phyloP scores from a whole-genome alignment of 2,888 invertebrate species.

The Leptura quadrifasciata region DNA sequence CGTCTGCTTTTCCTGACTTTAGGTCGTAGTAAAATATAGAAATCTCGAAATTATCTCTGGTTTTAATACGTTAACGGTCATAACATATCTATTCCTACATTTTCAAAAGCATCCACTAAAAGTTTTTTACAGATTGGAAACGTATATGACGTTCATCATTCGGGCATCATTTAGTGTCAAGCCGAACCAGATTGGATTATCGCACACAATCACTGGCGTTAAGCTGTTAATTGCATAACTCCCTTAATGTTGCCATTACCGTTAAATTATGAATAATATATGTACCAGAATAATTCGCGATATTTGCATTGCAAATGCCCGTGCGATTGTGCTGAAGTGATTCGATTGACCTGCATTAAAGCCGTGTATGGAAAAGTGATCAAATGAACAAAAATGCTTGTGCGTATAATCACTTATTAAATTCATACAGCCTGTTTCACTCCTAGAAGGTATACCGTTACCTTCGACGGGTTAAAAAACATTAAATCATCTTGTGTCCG shows the following conservation, averaged over 20 bases:
- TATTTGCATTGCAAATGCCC: slow-evolving; percentile 30
- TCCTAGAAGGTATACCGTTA: slow-evolving; percentile 8
- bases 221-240: slow-evolving; percentile 31
- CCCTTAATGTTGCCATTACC: slow-evolving; percentile 17
- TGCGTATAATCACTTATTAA: not conserved
- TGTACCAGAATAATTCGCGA: slow-evolving; percentile 12
- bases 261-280: slow-evolving; percentile 38
- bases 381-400: slow-evolving; percentile 7
- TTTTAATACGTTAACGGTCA: no score
- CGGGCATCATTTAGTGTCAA: not conserved
- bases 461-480: not conserved
- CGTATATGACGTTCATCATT: not conserved
- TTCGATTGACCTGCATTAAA: slow-evolving; percentile 13
- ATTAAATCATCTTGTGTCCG: slow-evolving; percentile 18
- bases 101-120: no score
- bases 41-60: no score
- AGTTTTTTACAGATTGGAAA: no score
- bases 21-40: no score
- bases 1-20: no score
- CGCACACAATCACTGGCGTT: slow-evolving; percentile 17
- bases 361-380: slow-evolving; percentile 4
- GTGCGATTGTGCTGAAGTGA: slow-evolving; percentile 12
- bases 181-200: slow-evolving; percentile 15
- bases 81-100: no score
- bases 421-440: not conserved